Conservation (phyloP, 2,888 invertebrate genomes). For the Caenorhabditis sp. region DNA sequence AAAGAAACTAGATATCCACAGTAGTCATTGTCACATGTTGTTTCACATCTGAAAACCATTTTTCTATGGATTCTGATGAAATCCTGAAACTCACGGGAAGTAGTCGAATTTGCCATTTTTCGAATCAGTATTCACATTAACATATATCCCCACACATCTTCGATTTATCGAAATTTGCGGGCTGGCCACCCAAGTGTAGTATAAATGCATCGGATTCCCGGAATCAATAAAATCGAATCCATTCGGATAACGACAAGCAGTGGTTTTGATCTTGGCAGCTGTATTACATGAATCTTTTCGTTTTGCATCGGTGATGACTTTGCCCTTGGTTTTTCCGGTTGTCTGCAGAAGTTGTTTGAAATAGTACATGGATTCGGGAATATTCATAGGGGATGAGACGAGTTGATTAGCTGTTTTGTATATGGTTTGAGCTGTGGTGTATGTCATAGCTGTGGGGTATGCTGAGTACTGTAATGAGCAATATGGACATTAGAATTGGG, state of each 20-base stretch:
- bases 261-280: background rate
- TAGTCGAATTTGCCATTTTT: background rate
- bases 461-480: too few species aligned
- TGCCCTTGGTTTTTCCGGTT: background rate
- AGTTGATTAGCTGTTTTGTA: too few species aligned
- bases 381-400: background rate
- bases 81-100: background rate
- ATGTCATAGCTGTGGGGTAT: too few species aligned
- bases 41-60: too few species aligned
- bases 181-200: background rate
- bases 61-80: too few species aligned
- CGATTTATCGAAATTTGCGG: background rate
- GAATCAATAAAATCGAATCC: background rate
- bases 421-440: too few species aligned
- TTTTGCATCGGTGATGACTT: background rate
- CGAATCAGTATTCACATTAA: background rate
- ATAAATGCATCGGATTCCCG: background rate
- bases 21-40: too few species aligned
- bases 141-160: background rate
- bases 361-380: background rate
- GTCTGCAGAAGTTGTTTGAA: background rate
- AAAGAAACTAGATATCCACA: too few species aligned
- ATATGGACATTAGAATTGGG: too few species aligned
- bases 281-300: background rate
- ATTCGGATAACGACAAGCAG: background rate